These are phyloP conservation scores for Eugnorisma glareosa DNA, from an alignment of 2,888 invertebrate genomes.

Conservation along the genomic window DNA sequence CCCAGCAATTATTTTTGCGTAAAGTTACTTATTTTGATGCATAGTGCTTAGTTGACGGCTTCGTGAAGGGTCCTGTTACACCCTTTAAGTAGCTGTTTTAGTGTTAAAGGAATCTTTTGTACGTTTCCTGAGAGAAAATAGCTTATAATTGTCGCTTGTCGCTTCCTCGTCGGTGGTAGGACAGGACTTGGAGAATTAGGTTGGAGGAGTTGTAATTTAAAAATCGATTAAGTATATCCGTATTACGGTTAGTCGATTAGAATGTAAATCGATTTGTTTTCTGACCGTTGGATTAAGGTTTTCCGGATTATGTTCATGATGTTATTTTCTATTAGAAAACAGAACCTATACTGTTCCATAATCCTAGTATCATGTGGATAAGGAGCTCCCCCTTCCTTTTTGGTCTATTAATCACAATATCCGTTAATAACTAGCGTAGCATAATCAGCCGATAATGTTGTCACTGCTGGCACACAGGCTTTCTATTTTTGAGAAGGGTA, in stretches of 20 bases:
- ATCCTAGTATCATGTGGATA: neutral
- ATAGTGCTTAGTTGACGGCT: too few relatives aligned
- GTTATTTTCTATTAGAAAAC: neutral
- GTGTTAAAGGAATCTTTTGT: neutral
- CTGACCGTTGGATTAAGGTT: neutral
- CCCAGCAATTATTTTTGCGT: too few relatives aligned
- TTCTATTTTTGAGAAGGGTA: neutral
- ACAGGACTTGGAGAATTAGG: too few relatives aligned
- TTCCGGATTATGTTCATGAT: neutral
- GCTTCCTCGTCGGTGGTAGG: neutral
- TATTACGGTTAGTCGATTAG: neutral
- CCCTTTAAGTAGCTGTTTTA: neutral
- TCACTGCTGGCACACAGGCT: neutral
- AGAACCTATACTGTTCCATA: neutral
- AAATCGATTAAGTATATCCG: neutral
- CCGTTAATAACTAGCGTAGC: neutral
- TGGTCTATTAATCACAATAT: neutral
- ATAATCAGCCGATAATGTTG: neutral
- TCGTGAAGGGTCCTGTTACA: too few relatives aligned
- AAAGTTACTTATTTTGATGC: too few relatives aligned
- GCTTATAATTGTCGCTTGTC: too few relatives aligned
- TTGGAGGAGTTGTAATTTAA: neutral
- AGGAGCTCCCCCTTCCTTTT: neutral
- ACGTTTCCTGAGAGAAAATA: neutral
- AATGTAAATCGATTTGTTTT: neutral